Evolutionary conservation across 2,797 vertebrate species (phyloP).

Genomic region (Hylomyscus alleni): DNA sequence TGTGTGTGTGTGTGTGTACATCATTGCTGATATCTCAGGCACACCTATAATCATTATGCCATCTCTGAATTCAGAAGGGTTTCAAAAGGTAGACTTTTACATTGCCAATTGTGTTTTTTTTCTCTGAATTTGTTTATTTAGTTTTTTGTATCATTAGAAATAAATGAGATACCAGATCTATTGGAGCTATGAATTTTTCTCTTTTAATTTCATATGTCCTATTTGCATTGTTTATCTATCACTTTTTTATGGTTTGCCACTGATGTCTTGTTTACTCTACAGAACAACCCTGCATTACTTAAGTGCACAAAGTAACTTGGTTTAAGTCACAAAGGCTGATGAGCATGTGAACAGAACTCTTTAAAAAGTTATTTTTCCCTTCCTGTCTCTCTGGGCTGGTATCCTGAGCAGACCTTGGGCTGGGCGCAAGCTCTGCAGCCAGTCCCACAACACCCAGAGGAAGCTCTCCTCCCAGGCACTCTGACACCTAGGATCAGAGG

Average conservation of each 20-base stretch:
- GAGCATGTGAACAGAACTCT: constrained; percentile 8
- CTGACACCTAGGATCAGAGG: too few species aligned
- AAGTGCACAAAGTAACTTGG: not conserved
- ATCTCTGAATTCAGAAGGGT: constrained; percentile 36
- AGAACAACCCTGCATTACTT: not conserved
- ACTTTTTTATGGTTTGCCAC: constrained; percentile 16
- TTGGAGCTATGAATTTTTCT: not conserved
- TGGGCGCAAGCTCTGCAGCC: too few species aligned
- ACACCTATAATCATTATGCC: not conserved
- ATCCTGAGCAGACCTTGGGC: too few species aligned
- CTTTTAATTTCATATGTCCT: not conserved
- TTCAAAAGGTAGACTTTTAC: not conserved
- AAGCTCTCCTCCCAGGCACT: too few species aligned
- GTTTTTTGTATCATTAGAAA: not conserved
- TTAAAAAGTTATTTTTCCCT: not conserved
- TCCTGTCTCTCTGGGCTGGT: too few species aligned
- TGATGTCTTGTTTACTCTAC: not conserved
- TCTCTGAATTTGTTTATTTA: constrained; percentile 17
- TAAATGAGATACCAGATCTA: not conserved
- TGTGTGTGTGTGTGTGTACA: too few species aligned
- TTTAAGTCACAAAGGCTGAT: not conserved
- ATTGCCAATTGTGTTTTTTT: not conserved
- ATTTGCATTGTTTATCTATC: not conserved
- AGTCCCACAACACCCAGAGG: too few species aligned
- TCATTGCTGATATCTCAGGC: constrained; percentile 34